Evolutionary conservation across 2,888 invertebrate species (phyloP).

Genomic region (Caenorhabditis sulstoni): DNA sequence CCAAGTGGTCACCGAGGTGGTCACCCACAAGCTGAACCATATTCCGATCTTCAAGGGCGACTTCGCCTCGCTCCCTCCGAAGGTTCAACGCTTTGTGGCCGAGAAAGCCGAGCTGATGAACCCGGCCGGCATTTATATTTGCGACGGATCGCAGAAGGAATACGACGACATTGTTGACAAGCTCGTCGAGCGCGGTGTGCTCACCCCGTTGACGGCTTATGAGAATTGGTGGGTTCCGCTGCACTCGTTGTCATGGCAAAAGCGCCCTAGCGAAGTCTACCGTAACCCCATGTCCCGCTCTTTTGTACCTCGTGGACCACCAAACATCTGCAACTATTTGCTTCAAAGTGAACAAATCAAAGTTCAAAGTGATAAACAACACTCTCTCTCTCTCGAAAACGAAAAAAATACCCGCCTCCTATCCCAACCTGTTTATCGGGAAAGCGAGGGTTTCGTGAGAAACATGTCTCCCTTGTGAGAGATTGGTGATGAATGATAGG

Average conservation of each 20-base stretch:
- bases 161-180: constrained; percentile 76
- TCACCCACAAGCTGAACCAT: constrained; percentile 80
- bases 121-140: constrained; percentile 75
- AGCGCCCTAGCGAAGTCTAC: too few relatives aligned
- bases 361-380: constrained; percentile 8
- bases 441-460: too few relatives aligned
- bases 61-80: constrained; percentile 79
- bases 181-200: constrained; percentile 70
- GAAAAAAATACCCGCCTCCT: not conserved
- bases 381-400: not conserved
- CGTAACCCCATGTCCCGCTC: too few relatives aligned
- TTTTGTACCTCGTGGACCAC: too few relatives aligned
- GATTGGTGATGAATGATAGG: too few relatives aligned
- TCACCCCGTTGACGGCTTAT: constrained; percentile 66
- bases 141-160: constrained; percentile 78
- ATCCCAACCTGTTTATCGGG: not conserved
- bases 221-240: constrained; percentile 70
- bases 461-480: too few relatives aligned
- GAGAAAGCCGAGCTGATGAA: constrained; percentile 79
- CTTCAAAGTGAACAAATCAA: not conserved
- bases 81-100: constrained; percentile 81
- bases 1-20: constrained; percentile 81
- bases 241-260: too few relatives aligned
- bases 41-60: constrained; percentile 82
- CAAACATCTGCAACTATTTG: too few relatives aligned